Conservation (phyloP, 2,113 vertebrate genomes). For the Nibea albiflora region DNA sequence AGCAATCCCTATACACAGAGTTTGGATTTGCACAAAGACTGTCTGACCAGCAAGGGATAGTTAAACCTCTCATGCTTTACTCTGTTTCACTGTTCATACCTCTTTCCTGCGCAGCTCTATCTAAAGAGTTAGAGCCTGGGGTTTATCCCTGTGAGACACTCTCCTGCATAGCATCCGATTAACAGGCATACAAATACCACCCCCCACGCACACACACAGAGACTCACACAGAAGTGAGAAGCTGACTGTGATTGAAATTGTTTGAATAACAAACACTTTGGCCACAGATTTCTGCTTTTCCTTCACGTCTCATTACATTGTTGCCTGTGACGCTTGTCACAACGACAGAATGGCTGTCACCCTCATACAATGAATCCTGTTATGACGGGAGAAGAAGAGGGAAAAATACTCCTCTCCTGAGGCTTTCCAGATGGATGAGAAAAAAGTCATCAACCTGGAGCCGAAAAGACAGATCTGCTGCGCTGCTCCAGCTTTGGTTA, state of each 20-base stretch:
- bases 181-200: slow-evolving; percentile 27
- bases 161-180: slow-evolving; percentile 14
- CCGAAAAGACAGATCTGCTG: slow-evolving; percentile 17
- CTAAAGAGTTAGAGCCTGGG: slow-evolving; percentile 24
- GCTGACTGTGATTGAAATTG: slow-evolving; percentile 66
- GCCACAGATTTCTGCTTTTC: slow-evolving; percentile 49
- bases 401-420: slow-evolving; percentile 22
- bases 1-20: slow-evolving; percentile 2
- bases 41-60: slow-evolving; percentile 17
- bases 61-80: slow-evolving; percentile 20
- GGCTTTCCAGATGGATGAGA: slow-evolving; percentile 46
- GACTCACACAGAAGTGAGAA: slow-evolving; percentile 18
- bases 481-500: background rate
- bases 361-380: slow-evolving; percentile 46
- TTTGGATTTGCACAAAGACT: slow-evolving; percentile 8
- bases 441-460: slow-evolving; percentile 54
- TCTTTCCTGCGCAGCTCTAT: slow-evolving; percentile 29
- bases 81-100: slow-evolving; percentile 11
- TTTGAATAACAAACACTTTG: slow-evolving; percentile 67
- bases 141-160: slow-evolving; percentile 42
- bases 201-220: slow-evolving; percentile 20
- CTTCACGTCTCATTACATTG: slow-evolving; percentile 75
- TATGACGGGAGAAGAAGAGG: slow-evolving; percentile 50
- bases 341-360: slow-evolving; percentile 60
- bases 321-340: slow-evolving; percentile 62